Percentiles rank a stretch among this genome's conserved stretches.
Conservation (phyloP, 2,888 invertebrate genomes). For the Hedya salicella region DNA sequence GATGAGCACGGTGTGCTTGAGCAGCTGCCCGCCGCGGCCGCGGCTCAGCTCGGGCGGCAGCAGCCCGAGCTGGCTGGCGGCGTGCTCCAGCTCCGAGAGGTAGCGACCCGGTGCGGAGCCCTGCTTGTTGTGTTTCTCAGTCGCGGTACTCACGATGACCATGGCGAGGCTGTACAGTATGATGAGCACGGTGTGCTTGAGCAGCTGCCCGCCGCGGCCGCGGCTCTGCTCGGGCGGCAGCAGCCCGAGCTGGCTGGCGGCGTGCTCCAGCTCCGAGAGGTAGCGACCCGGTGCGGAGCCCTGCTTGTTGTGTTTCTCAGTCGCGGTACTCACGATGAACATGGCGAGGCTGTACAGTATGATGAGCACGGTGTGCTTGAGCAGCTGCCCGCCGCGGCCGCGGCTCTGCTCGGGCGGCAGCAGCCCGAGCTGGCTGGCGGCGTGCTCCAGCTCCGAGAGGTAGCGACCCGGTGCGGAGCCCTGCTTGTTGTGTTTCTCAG, state of each 20-base stretch:
- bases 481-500: no score
- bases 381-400: slow-evolving; percentile 84
- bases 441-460: no score
- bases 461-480: no score
- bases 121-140: slow-evolving; percentile 52
- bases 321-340: no score
- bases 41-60: slow-evolving; percentile 56
- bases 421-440: slow-evolving; percentile 67
- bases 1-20: slow-evolving; percentile 92
- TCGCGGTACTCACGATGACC: no score
- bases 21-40: slow-evolving; percentile 86
- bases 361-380: slow-evolving; percentile 92
- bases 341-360: slow-evolving; percentile 89
- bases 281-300: no score
- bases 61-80: slow-evolving; percentile 71
- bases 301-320: no score
- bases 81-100: slow-evolving; percentile 65
- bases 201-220: slow-evolving; percentile 84
- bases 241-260: slow-evolving; percentile 67
- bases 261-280: no score
- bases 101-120: slow-evolving; percentile 63
- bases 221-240: no score
- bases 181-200: slow-evolving; percentile 92
- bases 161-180: slow-evolving; percentile 89
- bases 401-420: no score